Evolutionary conservation across 2,888 invertebrate genomes (phyloP).

Genomic region (Andrena fulva): DNA sequence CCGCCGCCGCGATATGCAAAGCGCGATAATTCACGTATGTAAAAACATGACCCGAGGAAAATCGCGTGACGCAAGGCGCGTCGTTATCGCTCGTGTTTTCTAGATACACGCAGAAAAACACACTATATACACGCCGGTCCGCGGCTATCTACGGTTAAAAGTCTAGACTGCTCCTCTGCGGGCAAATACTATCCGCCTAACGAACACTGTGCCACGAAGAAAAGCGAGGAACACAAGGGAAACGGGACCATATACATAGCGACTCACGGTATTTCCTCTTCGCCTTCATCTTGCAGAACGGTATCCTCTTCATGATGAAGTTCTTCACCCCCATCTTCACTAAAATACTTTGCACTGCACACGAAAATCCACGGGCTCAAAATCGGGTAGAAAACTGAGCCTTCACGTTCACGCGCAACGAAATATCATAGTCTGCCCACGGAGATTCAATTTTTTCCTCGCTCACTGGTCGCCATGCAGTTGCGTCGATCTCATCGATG

Average conservation of each 20-base stretch:
- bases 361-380: background rate
- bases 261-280: conserved; percentile 77
- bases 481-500: background rate
- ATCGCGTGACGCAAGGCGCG: conserved; percentile 42
- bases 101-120: conserved; percentile 32
- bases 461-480: background rate
- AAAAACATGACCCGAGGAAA: conserved; percentile 45
- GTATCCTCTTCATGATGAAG: conserved; percentile 80
- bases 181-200: background rate
- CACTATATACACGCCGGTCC: background rate
- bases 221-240: too few relatives aligned
- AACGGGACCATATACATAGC: background rate
- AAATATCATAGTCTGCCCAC: background rate
- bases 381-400: background rate
- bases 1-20: conserved; percentile 42
- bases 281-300: conserved; percentile 79
- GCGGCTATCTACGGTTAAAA: conserved; percentile 12
- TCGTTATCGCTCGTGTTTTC: conserved; percentile 30
- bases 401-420: background rate
- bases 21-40: conserved; percentile 18
- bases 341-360: background rate
- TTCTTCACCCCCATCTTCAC: conserved; percentile 80
- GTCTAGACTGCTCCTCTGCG: background rate
- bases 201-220: too few relatives aligned
- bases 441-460: background rate